Conservation (phyloP, 2,113 vertebrate genomes). For the Oreochromis aureus region DNA sequence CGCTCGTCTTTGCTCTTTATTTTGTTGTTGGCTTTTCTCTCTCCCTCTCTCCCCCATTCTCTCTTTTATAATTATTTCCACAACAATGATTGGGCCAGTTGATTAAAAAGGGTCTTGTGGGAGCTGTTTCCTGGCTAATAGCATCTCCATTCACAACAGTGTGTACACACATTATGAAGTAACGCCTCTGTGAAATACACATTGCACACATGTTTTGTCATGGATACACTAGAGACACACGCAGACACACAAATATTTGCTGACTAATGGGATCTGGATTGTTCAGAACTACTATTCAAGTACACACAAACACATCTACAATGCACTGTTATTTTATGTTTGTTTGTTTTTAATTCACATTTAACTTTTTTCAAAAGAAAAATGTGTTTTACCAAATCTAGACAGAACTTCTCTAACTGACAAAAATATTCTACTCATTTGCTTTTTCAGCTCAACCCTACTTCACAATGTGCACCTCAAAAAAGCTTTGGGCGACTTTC, state of each 20-base stretch:
- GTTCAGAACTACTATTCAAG: not conserved
- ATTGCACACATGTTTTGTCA: not conserved
- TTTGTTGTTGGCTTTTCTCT: not conserved
- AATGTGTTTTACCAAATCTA: not conserved
- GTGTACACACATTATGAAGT: not conserved
- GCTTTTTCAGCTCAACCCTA: rapidly evolving
- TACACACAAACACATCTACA: not conserved
- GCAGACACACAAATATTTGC: not conserved
- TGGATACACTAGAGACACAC: not conserved
- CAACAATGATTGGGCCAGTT: slow-evolving; percentile 57
- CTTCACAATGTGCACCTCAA: not conserved
- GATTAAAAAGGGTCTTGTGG: slow-evolving; percentile 61
- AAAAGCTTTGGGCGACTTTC: not conserved
- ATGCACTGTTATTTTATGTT: not conserved
- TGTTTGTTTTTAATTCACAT: not conserved
- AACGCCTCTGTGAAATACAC: not conserved
- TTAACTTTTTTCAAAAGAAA: not conserved
- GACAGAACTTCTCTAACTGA: not conserved
- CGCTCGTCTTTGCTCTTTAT: not conserved
- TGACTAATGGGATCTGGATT: not conserved
- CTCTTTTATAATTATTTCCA: slow-evolving; percentile 56
- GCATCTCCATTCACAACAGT: slow-evolving; percentile 22
- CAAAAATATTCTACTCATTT: not conserved
- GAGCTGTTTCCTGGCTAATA: slow-evolving; percentile 55
- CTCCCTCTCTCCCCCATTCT: not conserved